These are phyloP conservation scores for Drosophila sucinea DNA, from an alignment of 1,140 invertebrate genomes.

Conservation along the genomic window DNA sequence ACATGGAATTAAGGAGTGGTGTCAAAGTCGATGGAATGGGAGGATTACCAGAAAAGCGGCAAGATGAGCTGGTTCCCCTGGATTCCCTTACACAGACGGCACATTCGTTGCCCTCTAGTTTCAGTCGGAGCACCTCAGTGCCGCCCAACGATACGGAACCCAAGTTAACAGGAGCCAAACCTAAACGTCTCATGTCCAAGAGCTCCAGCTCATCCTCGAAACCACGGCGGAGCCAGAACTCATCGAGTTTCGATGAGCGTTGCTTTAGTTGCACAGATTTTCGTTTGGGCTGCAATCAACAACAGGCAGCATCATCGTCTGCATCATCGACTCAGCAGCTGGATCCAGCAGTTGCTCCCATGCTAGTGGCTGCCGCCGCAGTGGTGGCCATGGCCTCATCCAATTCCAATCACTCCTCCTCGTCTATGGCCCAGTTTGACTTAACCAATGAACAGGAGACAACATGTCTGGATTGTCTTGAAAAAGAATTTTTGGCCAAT, in stretches of 20 bases:
- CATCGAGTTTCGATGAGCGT: slow-evolving; percentile 70
- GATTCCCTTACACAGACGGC: slow-evolving; percentile 25
- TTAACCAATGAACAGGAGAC: slow-evolving; percentile 56
- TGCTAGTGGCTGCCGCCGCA: slow-evolving; percentile 61
- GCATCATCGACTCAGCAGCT: slow-evolving; percentile 29
- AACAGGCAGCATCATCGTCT: slow-evolving; percentile 10
- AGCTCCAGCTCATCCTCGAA: slow-evolving; percentile 65
- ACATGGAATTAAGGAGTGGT: slow-evolving; percentile 37
- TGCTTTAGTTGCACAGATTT: slow-evolving; percentile 79
- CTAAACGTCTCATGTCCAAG: slow-evolving; percentile 73
- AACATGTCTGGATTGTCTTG: slow-evolving; percentile 78
- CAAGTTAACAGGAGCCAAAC: slow-evolving; percentile 77
- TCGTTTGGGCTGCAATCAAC: slow-evolving; percentile 24
- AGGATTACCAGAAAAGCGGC: not conserved
- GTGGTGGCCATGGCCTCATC: slow-evolving; percentile 47
- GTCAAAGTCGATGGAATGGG: slow-evolving; percentile 13
- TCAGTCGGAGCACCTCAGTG: slow-evolving; percentile 55
- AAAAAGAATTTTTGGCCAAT: slow-evolving; percentile 78
- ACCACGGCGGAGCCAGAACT: slow-evolving; percentile 63
- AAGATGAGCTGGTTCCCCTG: not conserved
- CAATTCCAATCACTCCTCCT: slow-evolving; percentile 33
- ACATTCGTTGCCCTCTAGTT: slow-evolving; percentile 73
- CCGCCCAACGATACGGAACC: slow-evolving; percentile 31
- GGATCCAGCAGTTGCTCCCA: slow-evolving; percentile 44
- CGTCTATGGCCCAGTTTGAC: slow-evolving; percentile 54